Evolutionary conservation across 2,888 invertebrate genomes (phyloP), one percentile per base, ranked within the genome.

Genomic region (Micoletzkya japonica): DNA sequence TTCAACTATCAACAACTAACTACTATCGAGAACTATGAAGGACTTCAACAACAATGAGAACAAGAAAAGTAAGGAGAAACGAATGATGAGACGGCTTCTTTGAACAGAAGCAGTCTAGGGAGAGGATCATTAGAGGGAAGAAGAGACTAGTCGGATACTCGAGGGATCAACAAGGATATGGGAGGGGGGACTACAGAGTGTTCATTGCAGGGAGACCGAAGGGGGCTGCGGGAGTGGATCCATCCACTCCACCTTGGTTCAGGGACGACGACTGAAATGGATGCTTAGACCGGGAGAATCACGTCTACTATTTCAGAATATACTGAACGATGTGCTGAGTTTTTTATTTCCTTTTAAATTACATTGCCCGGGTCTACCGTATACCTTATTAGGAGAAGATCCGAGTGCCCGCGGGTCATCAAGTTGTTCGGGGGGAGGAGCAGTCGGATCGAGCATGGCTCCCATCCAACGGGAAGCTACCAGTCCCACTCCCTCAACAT

Each of bases 401-500:
- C 57, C 68, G 34, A 68, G 68, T 44, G 68, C 68, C 4, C 77
- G 72, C 17, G 79, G 79, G 70, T 79, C 79, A 17, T 79, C 79
- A 59, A 79, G 73, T 36, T 76, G 75, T 58, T 68, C 68, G 20
- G 68, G 68, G 1, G 79, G 79, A 44, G 77, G 79, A 20, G 77
- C 76, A n/a, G 79, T 79, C 39, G 79, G 79, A 63, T 79, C 79
- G 57, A 76, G 72, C 77, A 78, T 77, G 1, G 77, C 57, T n/a
- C 80, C 79, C 81, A 81, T 91, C 84, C 94, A 90, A 84, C 94
- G 89, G 17, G 94, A 95, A 86, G 96, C 92, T 86, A 95, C 88
- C 80, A 98, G 95, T 76, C 95, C 94, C 74, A 96, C 91, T 74
- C 97, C 98, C 90, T 99, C 97, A 79, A 98, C 98, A 76, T 97